Evolutionary conservation across 92 coral and sea anemone genomes (phyloP), one percentile per base, ranked within the genome.

Genomic region (Zoanthus gigantus): DNA sequence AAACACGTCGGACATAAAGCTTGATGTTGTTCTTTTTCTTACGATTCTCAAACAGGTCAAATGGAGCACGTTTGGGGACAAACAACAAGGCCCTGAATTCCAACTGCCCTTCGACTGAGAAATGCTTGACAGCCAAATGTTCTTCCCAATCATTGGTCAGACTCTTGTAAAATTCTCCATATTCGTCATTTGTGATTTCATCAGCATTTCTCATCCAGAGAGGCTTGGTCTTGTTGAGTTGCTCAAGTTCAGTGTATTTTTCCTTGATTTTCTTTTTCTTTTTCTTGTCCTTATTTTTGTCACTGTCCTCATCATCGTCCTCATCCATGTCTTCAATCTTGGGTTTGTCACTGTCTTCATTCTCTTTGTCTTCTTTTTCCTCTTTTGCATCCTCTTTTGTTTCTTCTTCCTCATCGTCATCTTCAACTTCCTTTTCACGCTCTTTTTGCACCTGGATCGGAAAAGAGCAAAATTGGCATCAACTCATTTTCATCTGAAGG

Each of bases 81-180:
- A 90, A 97, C 68, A 97, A 91, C 29, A 97, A 91, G 13, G 99
- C 98, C 73, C 98, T 89, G 95, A 97, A 95, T 83, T 97, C 99
- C 82, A 97, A 84, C 92, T 97, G 99, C 2, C 99, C 99, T 57
- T 97, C 99, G 0, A 97, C 99, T 53, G 99, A 97, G 93, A 97
- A 97, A 89, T 97, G 99, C 91, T 97, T 97, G 74, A 97, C 99
- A 32, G 98, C 99, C 76, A 97, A 58, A 73, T 97, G 99, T 45
- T 97, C 99, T 66, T 97, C 99, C 99, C 99, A 97, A 92, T 97
- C 99, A 72, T 97, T 97, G 52, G 99, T 95, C 84, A 97, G 86
- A 66, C 99, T 97, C 97, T 97, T 97, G 95, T 97, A 97, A 92
- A 97, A 97, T 81, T 97, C 98, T 0, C 94, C 99, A 72, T 97